A percentile compares a stretch with the other conserved stretches of the same genome.
phyloP scores from a whole-genome alignment of 2,888 invertebrate species.

The Troides helena region DNA sequence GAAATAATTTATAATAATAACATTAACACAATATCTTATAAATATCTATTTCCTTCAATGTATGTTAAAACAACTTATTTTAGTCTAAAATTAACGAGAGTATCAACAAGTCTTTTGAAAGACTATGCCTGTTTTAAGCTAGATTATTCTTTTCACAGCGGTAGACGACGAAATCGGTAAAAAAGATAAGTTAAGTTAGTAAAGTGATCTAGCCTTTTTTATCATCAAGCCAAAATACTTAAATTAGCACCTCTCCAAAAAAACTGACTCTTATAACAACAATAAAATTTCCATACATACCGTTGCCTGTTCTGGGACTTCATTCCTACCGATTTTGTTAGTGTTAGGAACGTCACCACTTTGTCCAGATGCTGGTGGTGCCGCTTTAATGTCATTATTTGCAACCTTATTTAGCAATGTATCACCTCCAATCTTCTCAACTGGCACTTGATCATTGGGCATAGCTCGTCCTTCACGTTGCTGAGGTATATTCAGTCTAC shows the following conservation, averaged over 20 bases:
- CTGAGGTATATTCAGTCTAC: constrained; percentile 47
- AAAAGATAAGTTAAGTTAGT: no score
- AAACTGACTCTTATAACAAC: background rate
- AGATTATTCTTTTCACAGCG: no score
- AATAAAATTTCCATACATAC: background rate
- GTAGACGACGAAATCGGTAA: no score
- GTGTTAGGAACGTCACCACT: constrained; percentile 50
- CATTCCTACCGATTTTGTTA: constrained; percentile 32
- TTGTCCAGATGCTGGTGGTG: constrained; percentile 42
- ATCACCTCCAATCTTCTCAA: constrained; percentile 65
- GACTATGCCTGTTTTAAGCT: no score
- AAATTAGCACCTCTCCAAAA: background rate
- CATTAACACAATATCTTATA: background rate
- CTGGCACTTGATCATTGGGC: constrained; percentile 41
- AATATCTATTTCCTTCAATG: background rate
- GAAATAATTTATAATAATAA: background rate
- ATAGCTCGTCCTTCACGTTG: constrained; percentile 29
- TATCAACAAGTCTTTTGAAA: no score
- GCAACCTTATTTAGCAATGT: constrained; percentile 46
- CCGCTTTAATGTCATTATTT: constrained; percentile 38
- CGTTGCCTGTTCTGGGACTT: constrained; percentile 32
- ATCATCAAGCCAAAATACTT: no score
- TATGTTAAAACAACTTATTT: no score
- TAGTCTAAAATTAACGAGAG: no score
- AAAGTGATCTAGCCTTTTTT: no score